Percentiles rank a stretch among this genome's conserved stretches.
These are phyloP conservation scores for Lindbergichthys nudifrons DNA, from an alignment of 2,797 vertebrate genomes.

Conservation along the genomic window DNA sequence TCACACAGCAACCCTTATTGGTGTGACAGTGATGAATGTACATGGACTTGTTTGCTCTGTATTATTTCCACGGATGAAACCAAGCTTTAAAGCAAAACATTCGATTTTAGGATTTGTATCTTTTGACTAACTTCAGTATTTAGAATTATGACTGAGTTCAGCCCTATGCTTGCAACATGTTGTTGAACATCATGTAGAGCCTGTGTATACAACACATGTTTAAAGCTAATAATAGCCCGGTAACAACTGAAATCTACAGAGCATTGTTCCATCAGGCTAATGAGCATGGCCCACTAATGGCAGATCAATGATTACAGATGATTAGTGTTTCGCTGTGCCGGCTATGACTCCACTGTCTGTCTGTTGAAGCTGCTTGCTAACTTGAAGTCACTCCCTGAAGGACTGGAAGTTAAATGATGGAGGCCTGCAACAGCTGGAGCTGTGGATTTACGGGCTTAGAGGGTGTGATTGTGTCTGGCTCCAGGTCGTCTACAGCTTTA, in stretches of 20 bases:
- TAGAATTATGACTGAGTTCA: not conserved
- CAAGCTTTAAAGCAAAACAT: not conserved
- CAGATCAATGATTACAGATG: constrained; percentile 70
- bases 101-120: not conserved
- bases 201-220: constrained; percentile 14
- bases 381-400: constrained; percentile 65
- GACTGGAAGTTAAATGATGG: constrained; percentile 53
- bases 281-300: constrained; percentile 46
- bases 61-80: constrained; percentile 7
- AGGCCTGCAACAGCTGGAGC: constrained; percentile 72
- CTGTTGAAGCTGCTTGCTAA: constrained; percentile 40
- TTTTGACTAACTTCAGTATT: not conserved
- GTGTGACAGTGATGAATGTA: constrained; percentile 26
- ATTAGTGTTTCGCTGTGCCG: constrained; percentile 55
- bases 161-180: not conserved
- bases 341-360: constrained; percentile 39
- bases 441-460: constrained; percentile 62
- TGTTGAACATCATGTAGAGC: constrained; percentile 10
- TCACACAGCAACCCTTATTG: constrained; percentile 9
- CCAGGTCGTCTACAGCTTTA: constrained; percentile 47
- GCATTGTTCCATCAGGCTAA: constrained; percentile 63
- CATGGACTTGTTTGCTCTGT: constrained; percentile 15
- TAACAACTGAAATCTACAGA: constrained; percentile 44
- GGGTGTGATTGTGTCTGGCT: constrained; percentile 65
- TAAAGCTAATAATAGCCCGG: constrained; percentile 49